Conservation (phyloP, 1,140 invertebrate genomes). For the Formica selysi region DNA sequence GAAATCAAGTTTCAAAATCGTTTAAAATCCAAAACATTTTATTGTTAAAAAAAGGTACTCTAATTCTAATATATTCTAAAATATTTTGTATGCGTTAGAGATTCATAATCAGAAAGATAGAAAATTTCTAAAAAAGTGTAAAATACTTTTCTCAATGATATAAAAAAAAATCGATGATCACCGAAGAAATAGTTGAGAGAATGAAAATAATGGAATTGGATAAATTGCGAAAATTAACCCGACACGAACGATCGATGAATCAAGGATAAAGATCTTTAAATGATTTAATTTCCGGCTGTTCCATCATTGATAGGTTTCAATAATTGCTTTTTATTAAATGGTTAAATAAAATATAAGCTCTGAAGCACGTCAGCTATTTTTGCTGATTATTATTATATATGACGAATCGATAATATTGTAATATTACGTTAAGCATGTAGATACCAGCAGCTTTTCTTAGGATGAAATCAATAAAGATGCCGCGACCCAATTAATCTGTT, state of each 20-base stretch:
- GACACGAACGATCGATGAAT: constrained; percentile 31
- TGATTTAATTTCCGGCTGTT: constrained; percentile 45
- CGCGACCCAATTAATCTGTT: constrained; percentile 58
- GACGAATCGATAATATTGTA: constrained; percentile 39
- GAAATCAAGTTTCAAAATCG: neutral
- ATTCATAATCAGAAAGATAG: neutral
- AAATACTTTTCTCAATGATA: neutral
- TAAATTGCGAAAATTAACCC: constrained; percentile 23
- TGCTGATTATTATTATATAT: constrained; percentile 24
- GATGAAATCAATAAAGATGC: constrained; percentile 41
- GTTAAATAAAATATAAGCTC: constrained; percentile 47
- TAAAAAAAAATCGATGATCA: neutral
- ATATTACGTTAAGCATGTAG: constrained; percentile 22
- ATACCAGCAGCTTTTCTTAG: constrained; percentile 39
- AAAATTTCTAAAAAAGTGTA: too few relatives aligned
- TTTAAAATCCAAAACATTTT: neutral
- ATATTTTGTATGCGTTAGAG: neutral
- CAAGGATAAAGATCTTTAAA: constrained; percentile 20
- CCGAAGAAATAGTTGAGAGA: neutral
- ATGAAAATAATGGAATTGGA: neutral
- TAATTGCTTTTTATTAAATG: constrained; percentile 26
- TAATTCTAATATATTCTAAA: neutral
- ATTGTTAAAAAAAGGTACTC: neutral
- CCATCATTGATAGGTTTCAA: constrained; percentile 26
- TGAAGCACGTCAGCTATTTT: constrained; percentile 20